Evolutionary conservation across 2,113 vertebrate genomes (phyloP).

Genomic region (Callorhinus ursinus): DNA sequence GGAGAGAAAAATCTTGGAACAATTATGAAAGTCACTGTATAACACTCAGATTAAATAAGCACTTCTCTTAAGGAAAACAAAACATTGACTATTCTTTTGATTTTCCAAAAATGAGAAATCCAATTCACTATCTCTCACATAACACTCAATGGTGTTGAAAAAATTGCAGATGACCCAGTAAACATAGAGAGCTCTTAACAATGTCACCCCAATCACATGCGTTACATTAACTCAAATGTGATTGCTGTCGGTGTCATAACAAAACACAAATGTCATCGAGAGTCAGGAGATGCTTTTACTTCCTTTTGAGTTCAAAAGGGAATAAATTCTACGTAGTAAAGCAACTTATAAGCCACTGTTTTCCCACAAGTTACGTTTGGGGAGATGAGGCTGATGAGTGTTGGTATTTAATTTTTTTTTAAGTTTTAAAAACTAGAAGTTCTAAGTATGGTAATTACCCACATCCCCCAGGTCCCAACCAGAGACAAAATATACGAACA

Average conservation of each 20-base stretch:
- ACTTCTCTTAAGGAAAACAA: slow-evolving; percentile 41
- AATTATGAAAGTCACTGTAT: slow-evolving; percentile 47
- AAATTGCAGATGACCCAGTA: background rate
- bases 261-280: background rate
- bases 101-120: background rate
- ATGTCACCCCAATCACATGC: background rate
- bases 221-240: background rate
- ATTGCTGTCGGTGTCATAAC: background rate
- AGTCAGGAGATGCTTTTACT: background rate
- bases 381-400: background rate
- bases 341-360: background rate
- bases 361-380: background rate
- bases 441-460: background rate
- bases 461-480: background rate
- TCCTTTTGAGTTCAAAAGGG: background rate
- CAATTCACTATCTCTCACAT: background rate
- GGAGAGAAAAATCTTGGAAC: slow-evolving; percentile 46
- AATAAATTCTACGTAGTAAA: slow-evolving; percentile 8
- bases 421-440: background rate
- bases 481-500: slow-evolving; percentile 17
- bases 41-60: slow-evolving; percentile 57
- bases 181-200: background rate
- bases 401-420: background rate
- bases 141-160: background rate
- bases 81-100: background rate